Conservation (phyloP, 2,113 vertebrate species). For the Campylomormyrus tamandua region DNA sequence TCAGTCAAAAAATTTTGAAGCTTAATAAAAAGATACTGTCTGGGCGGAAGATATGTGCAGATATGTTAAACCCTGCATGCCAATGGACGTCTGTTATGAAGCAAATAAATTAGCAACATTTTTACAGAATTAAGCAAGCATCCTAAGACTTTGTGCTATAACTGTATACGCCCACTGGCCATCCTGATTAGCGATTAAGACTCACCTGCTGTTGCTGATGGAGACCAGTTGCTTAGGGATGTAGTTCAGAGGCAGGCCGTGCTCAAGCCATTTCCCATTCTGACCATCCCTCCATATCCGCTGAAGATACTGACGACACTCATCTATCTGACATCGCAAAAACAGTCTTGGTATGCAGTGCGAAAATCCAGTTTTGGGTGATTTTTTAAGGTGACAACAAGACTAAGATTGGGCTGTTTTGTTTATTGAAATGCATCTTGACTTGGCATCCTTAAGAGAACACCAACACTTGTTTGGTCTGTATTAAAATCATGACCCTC, state of each 20-base stretch:
- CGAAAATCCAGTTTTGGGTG: not conserved
- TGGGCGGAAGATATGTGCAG: not conserved
- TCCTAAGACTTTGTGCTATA: not conserved
- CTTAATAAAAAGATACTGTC: not conserved
- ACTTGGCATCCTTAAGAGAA: not conserved
- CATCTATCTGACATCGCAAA: slow-evolving; percentile 50
- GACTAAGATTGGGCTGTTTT: not conserved
- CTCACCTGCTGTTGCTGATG: slow-evolving; percentile 55
- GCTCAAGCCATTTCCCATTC: slow-evolving; percentile 38
- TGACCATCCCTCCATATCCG: slow-evolving; percentile 48
- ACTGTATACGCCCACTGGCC: not conserved
- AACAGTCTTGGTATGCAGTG: not conserved
- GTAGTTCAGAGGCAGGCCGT: slow-evolving; percentile 57
- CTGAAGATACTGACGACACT: slow-evolving; percentile 54
- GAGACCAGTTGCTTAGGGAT: slow-evolving; percentile 59
- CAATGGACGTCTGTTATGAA: not conserved
- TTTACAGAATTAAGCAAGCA: not conserved
- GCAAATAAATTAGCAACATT: not conserved
- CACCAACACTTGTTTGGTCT: not conserved
- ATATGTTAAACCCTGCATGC: not conserved
- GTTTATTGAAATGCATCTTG: not conserved
- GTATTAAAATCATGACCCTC: not conserved
- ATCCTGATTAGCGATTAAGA: slow-evolving; percentile 7
- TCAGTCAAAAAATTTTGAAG: not conserved
- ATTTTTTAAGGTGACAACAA: not conserved